A percentile compares a stretch with the other conserved stretches of the same genome.
Evolutionary conservation across 2,888 invertebrate species (phyloP).

Genomic region (Hipparchia semele): DNA sequence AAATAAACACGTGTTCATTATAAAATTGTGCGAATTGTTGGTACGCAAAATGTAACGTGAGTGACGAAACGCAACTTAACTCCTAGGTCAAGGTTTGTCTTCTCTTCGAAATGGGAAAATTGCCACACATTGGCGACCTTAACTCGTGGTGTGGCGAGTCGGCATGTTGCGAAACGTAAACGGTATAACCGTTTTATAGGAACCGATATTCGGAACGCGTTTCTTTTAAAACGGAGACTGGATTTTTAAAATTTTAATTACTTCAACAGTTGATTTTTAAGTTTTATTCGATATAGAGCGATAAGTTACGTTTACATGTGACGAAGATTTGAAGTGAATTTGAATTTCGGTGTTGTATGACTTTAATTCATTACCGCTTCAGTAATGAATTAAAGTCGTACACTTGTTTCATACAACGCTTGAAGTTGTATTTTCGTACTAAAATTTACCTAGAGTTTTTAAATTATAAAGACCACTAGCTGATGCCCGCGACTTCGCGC

Average conservation of each 20-base stretch:
- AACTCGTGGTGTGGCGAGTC: conserved; percentile 68
- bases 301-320: no score
- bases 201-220: conserved; percentile 39
- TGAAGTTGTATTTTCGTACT: background rate
- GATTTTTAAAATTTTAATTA: conserved; percentile 20
- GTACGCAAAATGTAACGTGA: conserved; percentile 57
- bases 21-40: conserved; percentile 35
- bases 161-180: conserved; percentile 53
- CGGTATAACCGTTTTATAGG: conserved; percentile 38
- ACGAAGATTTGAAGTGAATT: no score
- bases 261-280: background rate
- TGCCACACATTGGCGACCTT: conserved; percentile 80
- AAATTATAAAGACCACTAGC: no score
- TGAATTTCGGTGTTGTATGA: no score
- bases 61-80: conserved; percentile 75
- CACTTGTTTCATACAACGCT: background rate
- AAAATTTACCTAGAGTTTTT: background rate
- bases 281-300: background rate
- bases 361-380: no score
- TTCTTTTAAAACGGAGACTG: conserved; percentile 24
- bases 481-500: no score
- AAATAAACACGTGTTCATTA: conserved; percentile 29
- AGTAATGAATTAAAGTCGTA: background rate
- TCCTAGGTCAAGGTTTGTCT: conserved; percentile 81
- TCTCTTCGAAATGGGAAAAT: conserved; percentile 82